Evolutionary conservation across 2,113 vertebrate genomes (phyloP), one percentile per base, ranked within the genome.

Genomic region (Sprattus sprattus): DNA sequence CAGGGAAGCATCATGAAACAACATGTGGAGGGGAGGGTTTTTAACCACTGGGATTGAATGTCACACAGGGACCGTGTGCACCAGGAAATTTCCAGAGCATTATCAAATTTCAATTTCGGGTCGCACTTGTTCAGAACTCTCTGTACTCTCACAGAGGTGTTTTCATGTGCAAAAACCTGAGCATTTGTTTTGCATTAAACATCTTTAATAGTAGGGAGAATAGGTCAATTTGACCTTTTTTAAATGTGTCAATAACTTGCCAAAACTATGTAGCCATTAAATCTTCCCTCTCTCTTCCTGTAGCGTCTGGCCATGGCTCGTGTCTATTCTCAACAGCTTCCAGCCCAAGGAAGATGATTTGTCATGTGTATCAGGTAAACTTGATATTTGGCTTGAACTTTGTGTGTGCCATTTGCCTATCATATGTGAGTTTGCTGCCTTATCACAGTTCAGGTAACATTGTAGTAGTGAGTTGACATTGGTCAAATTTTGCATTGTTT

Each of bases 231-330:
- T 5, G 50, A 18, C 50, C 16, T 52, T 18, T 16, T n/a, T 49
- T 49, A 67, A 25, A 67, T 25, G 6, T 67, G 60, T 25, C 4
- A 25, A 6, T 25, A 67, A n/a, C 60, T 39, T 60, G 13, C 16
- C 32, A n/a, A 6, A n/a, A 67, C 10, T 25, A 4, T 67, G n/a
- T 67, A 25, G 46, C 46, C 39, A 39, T 39, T 6, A 49, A 7
- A 78, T n/a, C 3, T 11, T 28, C 32, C 18, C 49, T 15, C 32
- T 25, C 39, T 90, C 57, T 87, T 84, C 47, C 45, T 54, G 18
- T 91, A 99, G 98, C 84, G 92, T 99, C 92, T 99, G 98, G 98
- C 97, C 98, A 20, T 99, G 98, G 98, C 93, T 99, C 82, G 98
- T 98, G 88, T 97, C 97, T 86, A 96, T 99, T 90, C 96, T 99